A percentile compares a stretch with the other conserved stretches of the same genome.
Conservation (phyloP, 1,140 invertebrate species). For the Campoletis sonorensis region DNA sequence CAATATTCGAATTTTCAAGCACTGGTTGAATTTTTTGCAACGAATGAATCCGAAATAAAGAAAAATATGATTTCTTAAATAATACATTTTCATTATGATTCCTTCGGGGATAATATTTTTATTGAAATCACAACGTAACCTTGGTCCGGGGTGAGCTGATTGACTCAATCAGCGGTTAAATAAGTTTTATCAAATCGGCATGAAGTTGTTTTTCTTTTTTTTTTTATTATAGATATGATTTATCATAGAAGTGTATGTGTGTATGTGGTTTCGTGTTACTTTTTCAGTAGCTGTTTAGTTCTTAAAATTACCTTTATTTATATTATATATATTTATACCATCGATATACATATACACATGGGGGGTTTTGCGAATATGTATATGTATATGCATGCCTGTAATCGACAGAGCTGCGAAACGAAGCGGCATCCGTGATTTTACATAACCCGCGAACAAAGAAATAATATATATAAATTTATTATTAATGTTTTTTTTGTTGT, state of each 20-base stretch:
- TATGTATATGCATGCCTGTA: conserved; percentile 58
- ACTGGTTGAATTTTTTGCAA: not conserved
- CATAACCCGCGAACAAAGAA: conserved; percentile 45
- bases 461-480: not conserved
- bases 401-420: conserved; percentile 40
- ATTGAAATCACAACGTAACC: no score
- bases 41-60: no score
- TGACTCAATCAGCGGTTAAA: not conserved
- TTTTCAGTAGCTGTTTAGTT: conserved; percentile 55
- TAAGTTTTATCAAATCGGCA: conserved; percentile 51
- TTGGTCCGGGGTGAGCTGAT: no score
- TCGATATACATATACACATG: conserved; percentile 56
- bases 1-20: conserved; percentile 1
- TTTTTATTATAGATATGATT: conserved; percentile 63
- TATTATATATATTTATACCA: conserved; percentile 55
- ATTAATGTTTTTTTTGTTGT: no score
- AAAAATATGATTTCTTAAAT: not conserved
- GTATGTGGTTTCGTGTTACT: conserved; percentile 56
- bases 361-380: conserved; percentile 41
- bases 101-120: no score
- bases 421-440: conserved; percentile 38
- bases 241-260: conserved; percentile 61
- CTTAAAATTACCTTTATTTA: conserved; percentile 60
- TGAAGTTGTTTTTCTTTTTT: conserved; percentile 61
- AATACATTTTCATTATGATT: not conserved